A percentile compares a stretch with the other conserved stretches of the same genome.
These are phyloP conservation scores for Falco novaeseelandiae DNA, from an alignment of 2,797 vertebrate genomes.

Conservation along the genomic window DNA sequence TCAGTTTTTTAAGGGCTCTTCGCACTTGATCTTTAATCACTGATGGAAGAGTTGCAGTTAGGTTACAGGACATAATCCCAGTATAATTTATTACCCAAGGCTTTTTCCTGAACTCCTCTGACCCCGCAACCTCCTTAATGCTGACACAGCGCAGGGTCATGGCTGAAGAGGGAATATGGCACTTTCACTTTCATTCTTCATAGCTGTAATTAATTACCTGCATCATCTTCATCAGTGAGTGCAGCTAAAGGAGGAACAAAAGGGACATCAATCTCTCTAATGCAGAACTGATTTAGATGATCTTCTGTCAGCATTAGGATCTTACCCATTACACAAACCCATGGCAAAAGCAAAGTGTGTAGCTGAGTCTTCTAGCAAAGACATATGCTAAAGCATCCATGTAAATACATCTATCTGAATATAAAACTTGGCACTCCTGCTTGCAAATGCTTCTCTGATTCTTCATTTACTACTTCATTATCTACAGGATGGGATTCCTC, in stretches of 20 bases:
- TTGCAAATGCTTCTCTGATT: neutral
- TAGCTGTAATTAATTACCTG: constrained; percentile 39
- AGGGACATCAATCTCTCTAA: constrained; percentile 3
- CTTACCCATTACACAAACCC: neutral
- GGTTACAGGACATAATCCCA: neutral
- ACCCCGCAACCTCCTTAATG: neutral
- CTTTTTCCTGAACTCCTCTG: constrained; percentile 22
- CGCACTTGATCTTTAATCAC: neutral
- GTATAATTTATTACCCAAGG: constrained; percentile 34
- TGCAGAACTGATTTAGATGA: neutral
- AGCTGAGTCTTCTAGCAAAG: neutral
- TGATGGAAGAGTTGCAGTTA: neutral
- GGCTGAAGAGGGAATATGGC: neutral
- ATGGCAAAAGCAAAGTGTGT: neutral
- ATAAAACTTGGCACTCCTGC: neutral
- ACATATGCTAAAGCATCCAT: neutral
- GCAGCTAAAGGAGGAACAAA: constrained; percentile 19
- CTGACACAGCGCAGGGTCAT: neutral
- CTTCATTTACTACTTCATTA: neutral
- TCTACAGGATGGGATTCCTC: neutral
- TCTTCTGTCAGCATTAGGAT: neutral
- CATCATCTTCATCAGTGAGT: constrained; percentile 4
- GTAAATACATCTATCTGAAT: neutral
- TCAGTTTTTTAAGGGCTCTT: neutral
- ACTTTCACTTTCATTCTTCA: constrained; percentile 29